Conservation (phyloP, 2,797 vertebrate species). For the Danio tinwini region DNA sequence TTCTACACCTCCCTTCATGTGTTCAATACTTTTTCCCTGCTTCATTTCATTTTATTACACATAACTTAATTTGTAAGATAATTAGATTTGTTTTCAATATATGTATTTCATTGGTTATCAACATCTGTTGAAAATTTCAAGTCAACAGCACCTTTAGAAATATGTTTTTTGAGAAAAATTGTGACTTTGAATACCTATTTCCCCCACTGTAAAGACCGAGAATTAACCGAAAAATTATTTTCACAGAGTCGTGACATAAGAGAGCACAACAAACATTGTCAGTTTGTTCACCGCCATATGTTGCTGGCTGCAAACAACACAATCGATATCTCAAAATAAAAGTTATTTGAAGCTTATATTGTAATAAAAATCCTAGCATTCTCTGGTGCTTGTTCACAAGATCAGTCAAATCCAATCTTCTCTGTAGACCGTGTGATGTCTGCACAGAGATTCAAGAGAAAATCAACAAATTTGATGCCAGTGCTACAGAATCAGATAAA, state of each 20-base stretch:
- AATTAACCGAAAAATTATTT: not conserved
- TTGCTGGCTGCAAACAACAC: constrained; percentile 30
- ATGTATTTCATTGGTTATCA: no score
- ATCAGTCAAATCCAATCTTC: constrained; percentile 8
- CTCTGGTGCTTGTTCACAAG: not conserved
- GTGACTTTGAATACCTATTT: no score
- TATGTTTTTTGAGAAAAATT: no score
- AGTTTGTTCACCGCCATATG: constrained; percentile 38
- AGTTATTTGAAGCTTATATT: constrained; percentile 28
- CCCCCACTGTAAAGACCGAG: no score
- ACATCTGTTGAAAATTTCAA: no score
- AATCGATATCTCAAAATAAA: constrained; percentile 34
- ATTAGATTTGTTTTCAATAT: no score
- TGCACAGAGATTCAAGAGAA: constrained; percentile 16
- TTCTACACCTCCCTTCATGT: no score
- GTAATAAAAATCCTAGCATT: not conserved
- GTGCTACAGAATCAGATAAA: constrained; percentile 23
- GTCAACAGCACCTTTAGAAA: no score
- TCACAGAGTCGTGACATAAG: not conserved
- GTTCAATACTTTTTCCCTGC: no score
- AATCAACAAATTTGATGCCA: constrained; percentile 35
- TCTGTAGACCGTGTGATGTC: not conserved
- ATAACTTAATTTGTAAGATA: no score
- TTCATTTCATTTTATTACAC: no score
- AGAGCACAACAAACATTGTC: constrained; percentile 27